phyloP scores from a whole-genome alignment of 2,797 vertebrate species.

The Pangasius krempfi region DNA sequence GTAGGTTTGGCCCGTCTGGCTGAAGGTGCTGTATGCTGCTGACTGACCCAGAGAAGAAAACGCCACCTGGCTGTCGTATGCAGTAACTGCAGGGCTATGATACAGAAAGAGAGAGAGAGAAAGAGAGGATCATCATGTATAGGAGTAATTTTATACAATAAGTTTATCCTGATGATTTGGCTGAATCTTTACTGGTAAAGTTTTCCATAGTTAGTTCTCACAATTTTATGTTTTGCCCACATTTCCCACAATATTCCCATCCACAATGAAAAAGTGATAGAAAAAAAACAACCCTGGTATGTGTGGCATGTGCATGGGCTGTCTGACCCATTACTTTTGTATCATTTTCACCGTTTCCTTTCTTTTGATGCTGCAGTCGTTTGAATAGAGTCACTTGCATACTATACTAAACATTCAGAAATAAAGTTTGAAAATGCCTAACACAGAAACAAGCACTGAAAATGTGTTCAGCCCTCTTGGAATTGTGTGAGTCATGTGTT shows the following conservation, averaged over 20 bases:
- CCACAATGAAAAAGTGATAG: too few species aligned
- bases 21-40: slow-evolving; percentile 89
- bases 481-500: background rate
- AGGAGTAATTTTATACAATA: background rate
- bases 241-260: background rate
- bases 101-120: background rate
- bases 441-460: background rate
- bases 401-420: background rate
- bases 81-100: slow-evolving; percentile 80
- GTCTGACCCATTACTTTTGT: background rate
- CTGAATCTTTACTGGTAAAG: background rate
- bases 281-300: background rate
- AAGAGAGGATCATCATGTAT: background rate
- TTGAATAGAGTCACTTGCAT: too few species aligned
- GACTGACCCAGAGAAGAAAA: slow-evolving; percentile 89
- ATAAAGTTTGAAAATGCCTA: background rate
- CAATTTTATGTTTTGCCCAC: background rate
- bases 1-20: slow-evolving; percentile 89
- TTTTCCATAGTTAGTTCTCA: background rate
- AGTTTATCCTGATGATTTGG: background rate
- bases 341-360: background rate
- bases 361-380: background rate
- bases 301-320: background rate
- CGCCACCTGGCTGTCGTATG: slow-evolving; percentile 84
- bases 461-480: background rate